phyloP scores from a whole-genome alignment of 1,140 invertebrate species.

The Uloborus diversus region DNA sequence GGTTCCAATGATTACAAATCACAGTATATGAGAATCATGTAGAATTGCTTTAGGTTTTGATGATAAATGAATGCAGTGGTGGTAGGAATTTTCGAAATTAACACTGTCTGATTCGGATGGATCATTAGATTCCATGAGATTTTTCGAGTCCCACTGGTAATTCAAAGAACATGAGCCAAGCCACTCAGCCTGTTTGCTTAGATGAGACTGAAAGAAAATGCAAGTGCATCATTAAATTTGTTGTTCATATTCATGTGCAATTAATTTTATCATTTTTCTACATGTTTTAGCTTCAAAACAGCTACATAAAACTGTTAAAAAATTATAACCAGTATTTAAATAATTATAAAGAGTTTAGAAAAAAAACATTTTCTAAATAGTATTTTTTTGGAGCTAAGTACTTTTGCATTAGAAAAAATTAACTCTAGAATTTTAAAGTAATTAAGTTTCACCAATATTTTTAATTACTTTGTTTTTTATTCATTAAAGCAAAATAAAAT shows the following conservation, averaged over 20 bases:
- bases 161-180: slow-evolving; percentile 35
- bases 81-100: slow-evolving; percentile 10
- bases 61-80: not conserved
- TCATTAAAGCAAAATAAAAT: no score
- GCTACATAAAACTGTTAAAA: not conserved
- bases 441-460: no score
- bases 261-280: not conserved
- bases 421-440: no score
- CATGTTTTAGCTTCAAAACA: not conserved
- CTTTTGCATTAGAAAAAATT: no score
- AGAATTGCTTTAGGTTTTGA: slow-evolving; percentile 6
- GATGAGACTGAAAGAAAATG: slow-evolving; percentile 40
- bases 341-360: no score
- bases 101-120: slow-evolving; percentile 14
- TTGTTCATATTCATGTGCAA: no score
- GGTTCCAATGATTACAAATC: not conserved
- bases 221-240: not conserved
- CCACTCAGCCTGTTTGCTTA: slow-evolving; percentile 52
- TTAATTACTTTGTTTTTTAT: no score
- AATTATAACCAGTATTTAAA: not conserved
- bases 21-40: slow-evolving; percentile 13
- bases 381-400: no score
- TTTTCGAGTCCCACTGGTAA: slow-evolving; percentile 6
- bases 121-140: not conserved
- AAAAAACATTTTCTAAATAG: no score